Base-by-base conservation (phyloP, 2,888 invertebrate genomes). In the Lasioglossum villosulum region DNA sequence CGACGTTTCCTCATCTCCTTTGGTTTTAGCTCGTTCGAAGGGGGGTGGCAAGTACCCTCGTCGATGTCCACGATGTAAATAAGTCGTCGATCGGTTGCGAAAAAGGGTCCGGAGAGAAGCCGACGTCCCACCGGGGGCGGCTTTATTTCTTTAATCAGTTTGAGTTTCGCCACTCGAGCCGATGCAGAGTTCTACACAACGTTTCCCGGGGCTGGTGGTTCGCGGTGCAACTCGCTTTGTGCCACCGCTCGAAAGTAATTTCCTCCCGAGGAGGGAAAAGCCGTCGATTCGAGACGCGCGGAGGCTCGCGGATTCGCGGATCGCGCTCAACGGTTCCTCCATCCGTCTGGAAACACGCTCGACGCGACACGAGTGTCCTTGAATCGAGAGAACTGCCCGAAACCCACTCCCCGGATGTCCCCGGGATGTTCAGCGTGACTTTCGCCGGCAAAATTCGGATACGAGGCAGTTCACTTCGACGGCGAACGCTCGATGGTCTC, bases 141-240 rank as follows among this genome's bases (percentile, higher is more conserved):
- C 73, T 86, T 86, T 80, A 75, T 80, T 87, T 83, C 86, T 78
- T 86, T 76, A 86, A 87, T 82, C 86, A 78, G 86, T 78, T 86
- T 73, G 76, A 75, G 80, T 86, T 86, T 81, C 79, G 63, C 63
- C 81, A 73, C 73, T 80, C 76, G 56, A 74, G 37, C 45, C 4
- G 12, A 30, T 23, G 39, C 27, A 2, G 27, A 27, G 63, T 16
- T 19, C 19, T 34, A 30, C 66, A 30, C 19, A 27, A 34, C 30
- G 30, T 30, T 66, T 30, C 30, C 34, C 66, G 66, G 16, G 5
- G 6, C 70, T 30, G 23, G 52, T 23, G 52, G 52, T 52, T 52
- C 52, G 8, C 52, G 68, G 68, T 52, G 52, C 52, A n/a, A 39
- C 8, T 42, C n/a, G 39, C 52, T 76, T 68, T 77, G 66, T 45